Conservation (phyloP, 2,797 vertebrate genomes). For the Scomberomorus guttatus region DNA sequence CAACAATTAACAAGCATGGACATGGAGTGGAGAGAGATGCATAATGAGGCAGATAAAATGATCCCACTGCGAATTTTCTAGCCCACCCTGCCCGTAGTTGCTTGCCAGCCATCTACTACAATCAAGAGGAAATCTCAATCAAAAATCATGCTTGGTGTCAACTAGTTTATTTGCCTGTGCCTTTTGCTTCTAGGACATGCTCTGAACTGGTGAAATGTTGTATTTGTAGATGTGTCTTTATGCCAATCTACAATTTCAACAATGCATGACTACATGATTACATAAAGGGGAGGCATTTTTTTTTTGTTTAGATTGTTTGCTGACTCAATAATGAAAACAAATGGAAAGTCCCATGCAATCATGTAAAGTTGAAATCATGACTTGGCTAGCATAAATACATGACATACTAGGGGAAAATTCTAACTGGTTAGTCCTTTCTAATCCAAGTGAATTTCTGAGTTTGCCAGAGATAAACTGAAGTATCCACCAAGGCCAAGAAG, state of each 20-base stretch:
- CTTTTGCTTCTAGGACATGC: constrained; percentile 34
- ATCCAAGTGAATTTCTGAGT: neutral
- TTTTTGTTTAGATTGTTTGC: constrained; percentile 1
- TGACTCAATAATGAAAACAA: constrained; percentile 45
- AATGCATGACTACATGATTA: constrained; percentile 11
- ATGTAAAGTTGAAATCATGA: neutral
- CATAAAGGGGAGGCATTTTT: constrained; percentile 32
- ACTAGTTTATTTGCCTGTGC: constrained; percentile 56
- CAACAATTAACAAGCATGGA: constrained; percentile 87
- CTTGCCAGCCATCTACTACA: constrained; percentile 55
- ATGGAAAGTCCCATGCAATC: constrained; percentile 14
- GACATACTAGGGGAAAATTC: neutral
- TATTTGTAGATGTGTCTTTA: neutral
- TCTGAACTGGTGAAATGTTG: constrained; percentile 34
- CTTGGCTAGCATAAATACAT: neutral
- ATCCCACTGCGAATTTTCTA: constrained; percentile 75
- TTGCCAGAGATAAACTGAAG: neutral
- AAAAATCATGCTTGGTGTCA: constrained; percentile 42
- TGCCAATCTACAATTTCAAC: neutral
- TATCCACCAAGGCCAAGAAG: neutral
- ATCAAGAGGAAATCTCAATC: constrained; percentile 66
- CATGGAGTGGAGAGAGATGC: constrained; percentile 78
- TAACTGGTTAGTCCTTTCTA: neutral
- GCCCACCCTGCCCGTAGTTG: constrained; percentile 56
- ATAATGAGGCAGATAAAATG: constrained; percentile 86